Percentiles rank a stretch among this genome's conserved stretches.
These are phyloP conservation scores for Oncorhynchus gorbuscha DNA, from an alignment of 2,113 vertebrate species.

Conservation along the genomic window DNA sequence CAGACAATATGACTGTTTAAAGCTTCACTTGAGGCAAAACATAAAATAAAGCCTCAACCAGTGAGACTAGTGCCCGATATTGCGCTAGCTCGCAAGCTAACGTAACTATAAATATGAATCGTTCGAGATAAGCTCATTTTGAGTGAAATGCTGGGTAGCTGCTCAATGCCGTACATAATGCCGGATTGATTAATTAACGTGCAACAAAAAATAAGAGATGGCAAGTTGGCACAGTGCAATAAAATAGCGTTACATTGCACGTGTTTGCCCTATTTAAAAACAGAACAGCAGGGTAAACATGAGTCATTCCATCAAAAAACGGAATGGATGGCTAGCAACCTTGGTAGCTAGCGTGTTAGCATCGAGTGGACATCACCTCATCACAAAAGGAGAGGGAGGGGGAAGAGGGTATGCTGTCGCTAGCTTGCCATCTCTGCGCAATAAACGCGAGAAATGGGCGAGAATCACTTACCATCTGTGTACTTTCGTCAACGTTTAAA, in stretches of 20 bases:
- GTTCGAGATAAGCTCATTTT: neutral
- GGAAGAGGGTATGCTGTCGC: slow-evolving; percentile 41
- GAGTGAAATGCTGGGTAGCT: too few species aligned
- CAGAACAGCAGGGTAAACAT: neutral
- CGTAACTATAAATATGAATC: neutral
- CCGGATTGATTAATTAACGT: neutral
- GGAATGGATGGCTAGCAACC: neutral
- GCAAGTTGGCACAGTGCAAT: too few species aligned
- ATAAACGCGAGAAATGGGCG: slow-evolving; percentile 19
- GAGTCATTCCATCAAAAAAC: neutral
- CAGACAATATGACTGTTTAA: too few species aligned
- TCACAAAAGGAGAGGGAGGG: slow-evolving; percentile 47
- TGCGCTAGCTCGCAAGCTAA: neutral
- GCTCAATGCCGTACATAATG: too few species aligned
- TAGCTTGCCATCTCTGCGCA: slow-evolving; percentile 1
- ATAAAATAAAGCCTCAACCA: too few species aligned
- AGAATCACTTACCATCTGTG: slow-evolving; percentile 75
- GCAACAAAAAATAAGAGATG: neutral
- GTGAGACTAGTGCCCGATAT: neutral
- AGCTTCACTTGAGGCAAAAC: too few species aligned
- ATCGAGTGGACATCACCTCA: slow-evolving; percentile 51
- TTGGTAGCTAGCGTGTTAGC: slow-evolving; percentile 26
- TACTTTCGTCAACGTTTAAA: slow-evolving; percentile 37
- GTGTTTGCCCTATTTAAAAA: neutral
- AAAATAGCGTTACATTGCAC: too few species aligned